A percentile compares a stretch with the other conserved stretches of the same genome.
phyloP scores from a whole-genome alignment of 2,113 vertebrate species.

The Ovis canadensis region DNA sequence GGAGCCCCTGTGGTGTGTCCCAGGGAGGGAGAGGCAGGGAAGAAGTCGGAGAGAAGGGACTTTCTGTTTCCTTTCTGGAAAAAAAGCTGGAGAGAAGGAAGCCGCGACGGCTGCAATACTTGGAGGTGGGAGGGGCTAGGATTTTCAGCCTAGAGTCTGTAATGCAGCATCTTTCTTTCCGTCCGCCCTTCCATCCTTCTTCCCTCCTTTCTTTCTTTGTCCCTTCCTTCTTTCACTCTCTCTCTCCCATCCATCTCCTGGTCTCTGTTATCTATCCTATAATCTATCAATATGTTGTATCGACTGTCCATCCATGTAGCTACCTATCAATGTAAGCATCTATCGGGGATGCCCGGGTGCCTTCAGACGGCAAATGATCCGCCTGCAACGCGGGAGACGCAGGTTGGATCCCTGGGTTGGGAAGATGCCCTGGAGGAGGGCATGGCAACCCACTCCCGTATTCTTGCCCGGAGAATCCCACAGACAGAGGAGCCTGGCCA shows the following conservation, averaged over 20 bases:
- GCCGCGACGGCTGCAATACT: fast-evolving
- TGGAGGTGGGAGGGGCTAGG: too few species aligned
- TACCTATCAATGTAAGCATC: not conserved
- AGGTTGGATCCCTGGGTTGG: not conserved
- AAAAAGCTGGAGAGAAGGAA: not conserved
- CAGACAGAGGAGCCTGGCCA: not conserved
- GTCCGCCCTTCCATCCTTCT: fast-evolving
- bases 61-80: not conserved
- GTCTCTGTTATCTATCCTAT: not conserved
- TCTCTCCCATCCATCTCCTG: not conserved
- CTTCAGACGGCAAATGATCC: fast-evolving
- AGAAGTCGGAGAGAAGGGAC: not conserved
- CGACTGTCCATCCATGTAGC: fast-evolving
- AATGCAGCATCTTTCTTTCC: fast-evolving
- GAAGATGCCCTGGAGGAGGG: not conserved
- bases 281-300: not conserved
- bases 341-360: not conserved
- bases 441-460: not conserved
- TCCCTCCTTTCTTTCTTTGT: not conserved
- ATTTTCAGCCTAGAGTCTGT: not conserved
- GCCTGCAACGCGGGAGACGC: fast-evolving
- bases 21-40: not conserved
- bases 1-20: not conserved
- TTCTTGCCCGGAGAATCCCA: not conserved
- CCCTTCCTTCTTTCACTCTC: not conserved